These are phyloP conservation scores for Acipenser oxyrinchus DNA, from an alignment of 2,797 vertebrate species.

Conservation along the genomic window DNA sequence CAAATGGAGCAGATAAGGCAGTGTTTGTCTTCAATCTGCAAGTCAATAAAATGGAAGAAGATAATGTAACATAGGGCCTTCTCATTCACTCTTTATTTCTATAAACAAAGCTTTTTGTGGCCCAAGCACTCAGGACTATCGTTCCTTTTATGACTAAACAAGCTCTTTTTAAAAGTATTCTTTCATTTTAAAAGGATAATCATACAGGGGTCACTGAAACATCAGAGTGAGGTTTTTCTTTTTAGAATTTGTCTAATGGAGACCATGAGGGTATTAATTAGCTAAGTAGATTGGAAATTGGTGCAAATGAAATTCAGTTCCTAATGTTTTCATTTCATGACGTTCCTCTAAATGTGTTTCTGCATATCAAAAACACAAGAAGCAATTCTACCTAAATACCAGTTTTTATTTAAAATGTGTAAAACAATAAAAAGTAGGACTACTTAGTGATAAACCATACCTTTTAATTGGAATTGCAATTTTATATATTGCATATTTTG, in stretches of 20 bases:
- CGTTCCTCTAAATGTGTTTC: not conserved
- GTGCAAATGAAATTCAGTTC: constrained; percentile 64
- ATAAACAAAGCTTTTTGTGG: constrained; percentile 34
- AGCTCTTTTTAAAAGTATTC: constrained; percentile 60
- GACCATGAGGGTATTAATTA: constrained; percentile 78
- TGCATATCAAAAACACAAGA: not conserved
- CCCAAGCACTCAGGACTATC: constrained; percentile 36
- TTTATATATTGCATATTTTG: too few relatives aligned
- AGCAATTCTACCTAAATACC: too few relatives aligned
- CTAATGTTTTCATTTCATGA: constrained; percentile 62
- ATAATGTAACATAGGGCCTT: constrained; percentile 36
- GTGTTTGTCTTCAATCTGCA: constrained; percentile 33
- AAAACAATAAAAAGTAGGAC: too few relatives aligned
- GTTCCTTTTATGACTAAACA: constrained; percentile 39
- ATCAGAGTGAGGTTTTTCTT: constrained; percentile 57
- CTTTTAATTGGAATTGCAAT: too few relatives aligned
- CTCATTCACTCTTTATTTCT: constrained; percentile 47
- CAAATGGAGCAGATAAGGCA: constrained; percentile 30
- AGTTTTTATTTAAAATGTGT: too few relatives aligned
- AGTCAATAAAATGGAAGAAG: constrained; percentile 32
- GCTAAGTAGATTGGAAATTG: constrained; percentile 59
- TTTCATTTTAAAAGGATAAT: constrained; percentile 55
- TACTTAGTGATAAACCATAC: too few relatives aligned
- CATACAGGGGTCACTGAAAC: constrained; percentile 56
- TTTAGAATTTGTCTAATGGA: constrained; percentile 64